Conservation (phyloP, 2,888 invertebrate species). For the Nomada hirtipes region DNA sequence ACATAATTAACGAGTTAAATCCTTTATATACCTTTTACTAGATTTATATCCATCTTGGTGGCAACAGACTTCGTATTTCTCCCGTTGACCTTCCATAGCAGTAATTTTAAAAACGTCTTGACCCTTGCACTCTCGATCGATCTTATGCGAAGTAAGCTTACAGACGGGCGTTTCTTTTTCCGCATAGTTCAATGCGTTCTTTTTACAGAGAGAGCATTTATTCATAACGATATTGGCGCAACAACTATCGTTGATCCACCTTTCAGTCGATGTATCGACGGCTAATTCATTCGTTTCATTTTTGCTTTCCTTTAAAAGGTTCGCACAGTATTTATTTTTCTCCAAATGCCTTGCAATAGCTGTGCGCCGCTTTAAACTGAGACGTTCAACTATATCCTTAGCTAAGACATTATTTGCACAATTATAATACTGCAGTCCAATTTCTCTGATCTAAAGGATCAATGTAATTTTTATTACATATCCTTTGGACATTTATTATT, state of each 20-base stretch:
- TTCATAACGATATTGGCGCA: slow-evolving; percentile 79
- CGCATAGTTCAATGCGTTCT: slow-evolving; percentile 28
- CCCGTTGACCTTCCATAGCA: slow-evolving; percentile 46
- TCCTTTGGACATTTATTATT: not conserved
- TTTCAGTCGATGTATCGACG: slow-evolving; percentile 71
- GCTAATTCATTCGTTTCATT: slow-evolving; percentile 55
- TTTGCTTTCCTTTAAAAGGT: slow-evolving; percentile 69
- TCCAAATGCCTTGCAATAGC: slow-evolving; percentile 68
- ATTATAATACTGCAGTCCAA: slow-evolving; percentile 90
- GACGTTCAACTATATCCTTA: slow-evolving; percentile 84
- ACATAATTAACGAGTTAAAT: not conserved
- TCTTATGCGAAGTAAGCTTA: slow-evolving; percentile 60
- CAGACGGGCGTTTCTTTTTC: slow-evolving; percentile 66
- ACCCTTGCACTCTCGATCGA: slow-evolving; percentile 72
- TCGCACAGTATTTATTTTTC: slow-evolving; percentile 67
- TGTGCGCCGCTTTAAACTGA: slow-evolving; percentile 78
- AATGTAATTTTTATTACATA: slow-evolving; percentile 35
- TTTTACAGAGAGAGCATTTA: slow-evolving; percentile 77
- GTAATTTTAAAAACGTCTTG: slow-evolving; percentile 75
- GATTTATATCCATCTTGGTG: slow-evolving; percentile 49
- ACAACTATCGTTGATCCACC: slow-evolving; percentile 81
- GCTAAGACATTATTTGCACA: slow-evolving; percentile 86
- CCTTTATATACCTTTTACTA: slow-evolving; percentile 50
- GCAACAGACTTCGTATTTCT: slow-evolving; percentile 73
- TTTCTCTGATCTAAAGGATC: slow-evolving; percentile 88